phyloP scores from a whole-genome alignment of 92 coral and sea anemone species.

The Umimayanthus kanabou region DNA sequence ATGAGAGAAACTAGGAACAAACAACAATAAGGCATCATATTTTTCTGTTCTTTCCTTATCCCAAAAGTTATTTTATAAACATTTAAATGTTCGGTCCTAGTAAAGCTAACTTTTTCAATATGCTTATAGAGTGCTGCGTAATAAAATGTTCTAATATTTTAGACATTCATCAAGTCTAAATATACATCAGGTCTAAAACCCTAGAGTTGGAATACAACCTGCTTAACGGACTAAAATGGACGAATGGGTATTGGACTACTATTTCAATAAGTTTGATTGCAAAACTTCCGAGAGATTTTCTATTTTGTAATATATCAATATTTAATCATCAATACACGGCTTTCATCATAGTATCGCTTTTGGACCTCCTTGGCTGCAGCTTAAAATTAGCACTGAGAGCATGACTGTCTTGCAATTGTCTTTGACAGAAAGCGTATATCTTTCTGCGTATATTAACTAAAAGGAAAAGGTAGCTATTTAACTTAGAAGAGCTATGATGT shows the following conservation, averaged over 20 bases:
- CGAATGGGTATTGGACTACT: background rate
- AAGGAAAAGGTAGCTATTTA: background rate
- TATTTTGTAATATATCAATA: background rate
- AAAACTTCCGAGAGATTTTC: background rate
- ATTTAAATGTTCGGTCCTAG: background rate
- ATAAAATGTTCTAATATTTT: no score
- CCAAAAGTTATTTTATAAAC: background rate
- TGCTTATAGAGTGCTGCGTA: no score
- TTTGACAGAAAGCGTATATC: background rate
- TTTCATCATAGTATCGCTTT: no score
- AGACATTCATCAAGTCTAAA: no score
- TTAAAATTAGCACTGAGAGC: no score
- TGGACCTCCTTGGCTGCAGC: no score
- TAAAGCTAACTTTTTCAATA: no score
- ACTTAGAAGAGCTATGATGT: no score
- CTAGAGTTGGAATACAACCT: background rate
- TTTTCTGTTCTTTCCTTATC: no score
- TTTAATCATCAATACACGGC: background rate
- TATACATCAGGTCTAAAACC: background rate
- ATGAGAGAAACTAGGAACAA: background rate
- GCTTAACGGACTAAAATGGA: background rate
- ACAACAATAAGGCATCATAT: no score
- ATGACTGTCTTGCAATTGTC: no score
- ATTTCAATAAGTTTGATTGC: background rate
- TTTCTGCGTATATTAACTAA: background rate